A percentile compares a stretch with the other conserved stretches of the same genome.
Conservation (phyloP, 1,140 invertebrate species). For the Chelonus insularis region DNA sequence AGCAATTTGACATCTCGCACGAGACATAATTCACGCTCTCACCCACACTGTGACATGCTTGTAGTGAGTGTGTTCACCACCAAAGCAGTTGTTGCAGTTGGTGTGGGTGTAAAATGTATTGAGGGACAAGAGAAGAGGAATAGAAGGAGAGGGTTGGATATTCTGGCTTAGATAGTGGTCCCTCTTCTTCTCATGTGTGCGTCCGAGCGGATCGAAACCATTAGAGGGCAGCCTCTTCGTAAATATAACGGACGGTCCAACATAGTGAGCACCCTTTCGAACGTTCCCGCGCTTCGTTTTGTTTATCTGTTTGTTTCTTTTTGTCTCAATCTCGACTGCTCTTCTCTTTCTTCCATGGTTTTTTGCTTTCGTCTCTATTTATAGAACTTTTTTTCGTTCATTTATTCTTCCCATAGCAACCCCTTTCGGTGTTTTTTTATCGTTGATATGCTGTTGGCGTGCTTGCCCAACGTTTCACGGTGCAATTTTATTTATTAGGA, state of each 20-base stretch:
- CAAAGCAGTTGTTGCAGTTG: background rate
- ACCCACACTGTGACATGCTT: conserved; percentile 26
- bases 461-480: conserved; percentile 49
- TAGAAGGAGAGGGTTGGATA: conserved; percentile 6
- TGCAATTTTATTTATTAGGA: conserved; percentile 53
- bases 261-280: background rate
- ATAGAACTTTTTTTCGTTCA: background rate
- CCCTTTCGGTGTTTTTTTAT: conserved; percentile 25
- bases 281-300: conserved; percentile 25
- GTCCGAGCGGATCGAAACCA: conserved; percentile 52
- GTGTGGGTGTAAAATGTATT: conserved; percentile 28
- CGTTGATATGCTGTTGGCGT: conserved; percentile 54
- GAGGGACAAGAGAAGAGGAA: conserved; percentile 13
- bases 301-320: conserved; percentile 30
- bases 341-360: conserved; percentile 10
- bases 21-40: conserved; percentile 60
- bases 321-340: conserved; percentile 4
- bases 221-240: conserved; percentile 49
- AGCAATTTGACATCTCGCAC: conserved; percentile 62
- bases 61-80: background rate
- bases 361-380: conserved; percentile 2
- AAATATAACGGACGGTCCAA: conserved; percentile 48
- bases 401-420: conserved; percentile 1
- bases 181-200: conserved; percentile 30
- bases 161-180: conserved; percentile 20